Evolutionary conservation across 2,888 invertebrate genomes (phyloP).

Genomic region (Carabus problematicus): DNA sequence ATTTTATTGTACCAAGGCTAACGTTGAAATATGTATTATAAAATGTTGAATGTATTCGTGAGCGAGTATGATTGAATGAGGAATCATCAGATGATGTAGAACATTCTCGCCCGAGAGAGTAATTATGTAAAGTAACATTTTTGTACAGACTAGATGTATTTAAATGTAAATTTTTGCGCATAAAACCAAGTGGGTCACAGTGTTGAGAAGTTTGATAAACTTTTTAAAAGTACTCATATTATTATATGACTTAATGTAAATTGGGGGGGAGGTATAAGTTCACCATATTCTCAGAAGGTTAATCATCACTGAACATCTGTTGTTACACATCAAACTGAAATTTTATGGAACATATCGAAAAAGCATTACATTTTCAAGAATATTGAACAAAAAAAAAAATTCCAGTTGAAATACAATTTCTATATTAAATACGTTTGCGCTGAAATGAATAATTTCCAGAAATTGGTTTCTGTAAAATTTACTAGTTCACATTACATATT

Average conservation of each 20-base stretch:
- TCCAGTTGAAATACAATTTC: too few species aligned
- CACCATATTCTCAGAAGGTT: neutral
- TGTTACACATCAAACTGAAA: neutral
- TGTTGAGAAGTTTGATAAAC: conserved; percentile 1
- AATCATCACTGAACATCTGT: conserved; percentile 10
- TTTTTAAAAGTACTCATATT: conserved; percentile 6
- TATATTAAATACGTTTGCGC: too few species aligned
- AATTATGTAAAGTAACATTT: conserved; percentile 9
- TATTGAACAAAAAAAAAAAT: too few species aligned
- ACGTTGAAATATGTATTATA: neutral
- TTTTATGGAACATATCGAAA: too few species aligned
- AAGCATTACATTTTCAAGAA: too few species aligned
- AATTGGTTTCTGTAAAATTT: too few species aligned
- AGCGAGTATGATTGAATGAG: neutral
- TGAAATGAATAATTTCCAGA: too few species aligned
- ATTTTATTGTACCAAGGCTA: neutral
- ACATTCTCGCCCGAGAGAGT: neutral
- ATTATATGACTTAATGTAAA: too few species aligned
- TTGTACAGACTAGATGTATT: conserved; percentile 6
- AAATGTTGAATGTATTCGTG: too few species aligned
- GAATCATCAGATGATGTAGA: conserved; percentile 1
- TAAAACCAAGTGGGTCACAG: conserved; percentile 5
- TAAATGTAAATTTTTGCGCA: conserved; percentile 15
- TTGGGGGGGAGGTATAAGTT: too few species aligned
- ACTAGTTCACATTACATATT: too few species aligned